These are phyloP conservation scores for Cercocebus atys DNA, from an alignment of 2,113 vertebrate genomes.

Conservation along the genomic window DNA sequence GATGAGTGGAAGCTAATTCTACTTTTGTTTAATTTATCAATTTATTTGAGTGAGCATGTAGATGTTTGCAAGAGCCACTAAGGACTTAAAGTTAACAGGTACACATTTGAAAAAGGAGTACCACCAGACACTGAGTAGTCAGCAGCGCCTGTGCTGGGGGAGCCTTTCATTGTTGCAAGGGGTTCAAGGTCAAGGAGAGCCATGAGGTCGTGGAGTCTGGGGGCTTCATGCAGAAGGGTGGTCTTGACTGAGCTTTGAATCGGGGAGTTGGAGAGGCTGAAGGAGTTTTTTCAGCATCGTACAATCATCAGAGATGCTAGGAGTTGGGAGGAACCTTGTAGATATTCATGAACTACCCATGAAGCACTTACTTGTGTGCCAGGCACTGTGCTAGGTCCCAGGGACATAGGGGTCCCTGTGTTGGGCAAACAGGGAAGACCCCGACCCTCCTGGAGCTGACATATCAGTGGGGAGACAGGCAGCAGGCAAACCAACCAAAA, in stretches of 20 bases:
- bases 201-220: too few relatives aligned
- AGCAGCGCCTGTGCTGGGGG: too few relatives aligned
- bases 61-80: not conserved
- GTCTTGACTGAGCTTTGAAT: not conserved
- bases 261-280: not conserved
- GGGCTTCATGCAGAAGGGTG: not conserved
- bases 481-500: not conserved
- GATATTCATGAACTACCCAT: not conserved
- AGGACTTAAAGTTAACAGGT: not conserved
- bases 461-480: not conserved
- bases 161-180: not conserved
- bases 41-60: not conserved
- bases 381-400: not conserved
- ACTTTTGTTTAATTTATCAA: not conserved
- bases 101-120: not conserved
- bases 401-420: too few relatives aligned
- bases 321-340: not conserved
- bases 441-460: not conserved
- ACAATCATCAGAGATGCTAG: not conserved
- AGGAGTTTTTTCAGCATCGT: not conserved
- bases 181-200: not conserved
- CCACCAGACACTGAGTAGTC: not conserved
- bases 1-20: not conserved
- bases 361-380: not conserved
- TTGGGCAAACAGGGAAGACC: not conserved